Conservation (phyloP, 2,113 vertebrate species). For the cat (Felis catus) region DNA sequence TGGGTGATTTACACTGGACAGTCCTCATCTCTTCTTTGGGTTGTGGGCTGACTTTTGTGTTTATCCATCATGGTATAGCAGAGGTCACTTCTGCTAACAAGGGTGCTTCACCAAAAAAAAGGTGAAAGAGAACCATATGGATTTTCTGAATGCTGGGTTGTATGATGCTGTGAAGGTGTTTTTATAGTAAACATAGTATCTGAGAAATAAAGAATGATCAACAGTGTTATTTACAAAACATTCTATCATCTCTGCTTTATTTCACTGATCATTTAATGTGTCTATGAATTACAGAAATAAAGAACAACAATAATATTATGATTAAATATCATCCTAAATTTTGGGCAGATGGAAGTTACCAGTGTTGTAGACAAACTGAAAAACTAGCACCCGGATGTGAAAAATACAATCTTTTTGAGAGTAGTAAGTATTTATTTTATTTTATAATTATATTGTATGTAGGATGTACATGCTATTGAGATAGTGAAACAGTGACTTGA, state of each 20-base stretch:
- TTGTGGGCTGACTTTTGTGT: background rate
- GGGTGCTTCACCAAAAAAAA: background rate
- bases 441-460: background rate
- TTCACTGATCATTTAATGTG: slow-evolving; percentile 31
- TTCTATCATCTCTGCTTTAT: background rate
- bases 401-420: slow-evolving; percentile 93
- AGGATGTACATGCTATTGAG: background rate
- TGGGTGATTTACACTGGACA: background rate
- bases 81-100: background rate
- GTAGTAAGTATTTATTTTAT: slow-evolving; percentile 86
- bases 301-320: slow-evolving; percentile 89
- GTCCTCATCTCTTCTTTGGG: background rate
- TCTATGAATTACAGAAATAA: slow-evolving; percentile 89
- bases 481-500: background rate
- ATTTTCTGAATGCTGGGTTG: background rate
- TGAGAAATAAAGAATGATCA: background rate
- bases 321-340: slow-evolving; percentile 96
- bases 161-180: background rate
- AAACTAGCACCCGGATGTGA: slow-evolving; percentile 95
- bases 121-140: background rate
- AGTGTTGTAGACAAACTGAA: slow-evolving; percentile 95
- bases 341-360: slow-evolving; percentile 94
- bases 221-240: background rate
- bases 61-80: background rate
- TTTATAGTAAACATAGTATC: background rate